phyloP scores from a whole-genome alignment of 2,113 vertebrate genomes.

The Casuarius casuarius region DNA sequence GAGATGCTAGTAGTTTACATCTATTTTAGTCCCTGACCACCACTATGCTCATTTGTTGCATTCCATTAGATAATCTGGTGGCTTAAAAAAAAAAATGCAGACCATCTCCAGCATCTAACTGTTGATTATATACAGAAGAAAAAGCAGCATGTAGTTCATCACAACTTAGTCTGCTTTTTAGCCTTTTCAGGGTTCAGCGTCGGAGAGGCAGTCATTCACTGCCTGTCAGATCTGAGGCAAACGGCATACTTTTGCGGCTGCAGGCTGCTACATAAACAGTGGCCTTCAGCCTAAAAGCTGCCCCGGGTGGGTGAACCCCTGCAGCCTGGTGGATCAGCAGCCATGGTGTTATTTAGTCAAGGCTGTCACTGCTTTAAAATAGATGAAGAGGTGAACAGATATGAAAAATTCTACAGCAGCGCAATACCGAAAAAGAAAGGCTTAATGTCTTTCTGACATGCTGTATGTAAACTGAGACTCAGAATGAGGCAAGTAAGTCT shows the following conservation, averaged over 20 bases:
- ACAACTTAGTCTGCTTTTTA: background rate
- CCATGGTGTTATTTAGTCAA: background rate
- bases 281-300: background rate
- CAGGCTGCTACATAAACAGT: background rate
- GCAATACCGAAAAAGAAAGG: accelerated
- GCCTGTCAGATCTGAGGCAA: background rate
- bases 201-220: accelerated
- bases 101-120: accelerated
- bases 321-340: background rate
- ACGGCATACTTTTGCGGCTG: accelerated
- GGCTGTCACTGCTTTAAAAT: background rate
- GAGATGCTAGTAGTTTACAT: background rate
- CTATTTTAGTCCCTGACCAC: background rate
- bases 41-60: background rate
- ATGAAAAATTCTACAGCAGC: accelerated
- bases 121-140: background rate
- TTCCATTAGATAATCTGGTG: background rate
- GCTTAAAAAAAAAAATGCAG: background rate
- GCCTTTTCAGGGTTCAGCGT: background rate
- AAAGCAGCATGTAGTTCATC: background rate
- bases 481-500: background rate
- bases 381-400: background rate
- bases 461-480: background rate
- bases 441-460: accelerated
- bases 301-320: accelerated